Conservation (phyloP, 2,888 invertebrate species). For the Asteroscopus sphinx region DNA sequence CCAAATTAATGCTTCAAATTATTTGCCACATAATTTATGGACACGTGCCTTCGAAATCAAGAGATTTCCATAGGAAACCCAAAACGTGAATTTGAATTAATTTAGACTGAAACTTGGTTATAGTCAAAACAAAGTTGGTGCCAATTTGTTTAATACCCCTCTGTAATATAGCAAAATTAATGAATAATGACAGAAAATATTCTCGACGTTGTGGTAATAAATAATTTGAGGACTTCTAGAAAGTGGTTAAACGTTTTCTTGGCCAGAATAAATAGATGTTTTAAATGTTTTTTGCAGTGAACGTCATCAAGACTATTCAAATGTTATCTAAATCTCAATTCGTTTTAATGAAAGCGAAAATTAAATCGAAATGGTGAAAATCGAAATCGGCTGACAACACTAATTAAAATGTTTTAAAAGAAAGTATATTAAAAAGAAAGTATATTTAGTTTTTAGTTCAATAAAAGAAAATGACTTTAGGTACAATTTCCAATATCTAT, state of each 20-base stretch:
- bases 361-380: neutral
- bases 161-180: slow-evolving; percentile 41
- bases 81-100: slow-evolving; percentile 58
- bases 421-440: too few species aligned
- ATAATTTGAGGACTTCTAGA: slow-evolving; percentile 21
- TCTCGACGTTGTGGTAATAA: slow-evolving; percentile 27
- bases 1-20: slow-evolving; percentile 45
- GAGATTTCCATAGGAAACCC: too few species aligned
- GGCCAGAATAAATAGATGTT: slow-evolving; percentile 32
- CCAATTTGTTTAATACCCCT: slow-evolving; percentile 38
- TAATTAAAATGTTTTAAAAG: too few species aligned
- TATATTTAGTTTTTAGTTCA: too few species aligned
- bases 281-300: slow-evolving; percentile 12
- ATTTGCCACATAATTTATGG: slow-evolving; percentile 44
- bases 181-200: slow-evolving; percentile 32
- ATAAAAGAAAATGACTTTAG: too few species aligned
- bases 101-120: slow-evolving; percentile 40
- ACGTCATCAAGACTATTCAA: neutral
- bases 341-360: neutral
- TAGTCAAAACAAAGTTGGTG: slow-evolving; percentile 41
- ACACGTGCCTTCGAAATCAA: too few species aligned
- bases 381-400: too few species aligned
- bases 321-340: neutral
- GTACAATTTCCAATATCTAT: too few species aligned
- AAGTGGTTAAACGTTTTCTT: slow-evolving; percentile 18